Base-by-base conservation (phyloP, 2,888 invertebrate genomes). In the Pristionchus japonicus region DNA sequence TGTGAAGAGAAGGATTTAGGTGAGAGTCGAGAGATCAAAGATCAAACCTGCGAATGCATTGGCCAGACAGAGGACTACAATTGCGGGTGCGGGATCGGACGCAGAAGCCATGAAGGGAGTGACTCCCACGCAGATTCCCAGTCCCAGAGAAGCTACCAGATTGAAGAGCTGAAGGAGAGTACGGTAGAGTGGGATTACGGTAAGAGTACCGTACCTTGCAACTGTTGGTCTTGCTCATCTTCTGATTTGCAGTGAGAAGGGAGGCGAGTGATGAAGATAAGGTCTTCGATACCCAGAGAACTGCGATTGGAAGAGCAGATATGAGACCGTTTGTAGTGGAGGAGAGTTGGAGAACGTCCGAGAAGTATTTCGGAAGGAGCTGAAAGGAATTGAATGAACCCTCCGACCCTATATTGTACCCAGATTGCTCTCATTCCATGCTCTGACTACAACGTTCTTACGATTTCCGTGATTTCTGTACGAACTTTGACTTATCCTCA, bases 361-460 rank as follows among this genome's bases (percentile, higher is more conserved):
- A 90, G 87, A 94, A 91, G 90, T 93, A 93, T 88, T 91, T 93
- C 23, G 93, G 93, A 17, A 93, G 90, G 20, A 94, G 90, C 91
- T 93, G 90, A 23, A 86, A 47, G 13, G 27, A 23, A 43, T 61
- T 1, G 7, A 67, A 89, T 87, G 52, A 82, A 49, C 31, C 20
- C 40, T 34, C n/a, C 43, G 9, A 23, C 20, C 15, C 70, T 34
- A 3, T 4, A 40, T n/a, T 40, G n/a, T 77, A 40, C 6, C 49
- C 47, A 27, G 49, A 80, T 80, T 47, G 31, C 31, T 67, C 27
- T 13, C n/a, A 80, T n/a, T 47, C 27, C 47, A 34, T 31, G 47
- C 34, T 31, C 57, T 57, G 43, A 70, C 67, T 86, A 70, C 31
- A 34, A 37, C 34, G 70, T 40, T 67, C 34, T 31, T 20, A 15